A percentile compares a stretch with the other conserved stretches of the same genome.
Conservation (phyloP, 2,888 invertebrate species). For the Euspilapteryx auroguttella region DNA sequence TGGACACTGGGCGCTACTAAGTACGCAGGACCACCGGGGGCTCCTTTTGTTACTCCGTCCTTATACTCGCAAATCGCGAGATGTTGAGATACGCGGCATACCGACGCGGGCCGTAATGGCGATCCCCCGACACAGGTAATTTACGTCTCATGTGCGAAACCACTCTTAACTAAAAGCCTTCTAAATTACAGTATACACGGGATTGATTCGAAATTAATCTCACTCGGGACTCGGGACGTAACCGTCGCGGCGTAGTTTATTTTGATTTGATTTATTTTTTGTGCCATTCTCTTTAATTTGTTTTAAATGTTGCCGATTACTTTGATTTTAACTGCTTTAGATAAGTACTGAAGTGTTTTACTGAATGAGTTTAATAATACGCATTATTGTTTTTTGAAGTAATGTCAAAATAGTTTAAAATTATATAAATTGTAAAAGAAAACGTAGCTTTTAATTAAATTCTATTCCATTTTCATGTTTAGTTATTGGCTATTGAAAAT, state of each 20-base stretch:
- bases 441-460: too few species aligned
- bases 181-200: conserved; percentile 48
- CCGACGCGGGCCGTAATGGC: conserved; percentile 47
- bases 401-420: too few species aligned
- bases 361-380: too few species aligned
- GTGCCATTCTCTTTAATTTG: not conserved
- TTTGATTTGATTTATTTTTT: not conserved
- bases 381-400: too few species aligned
- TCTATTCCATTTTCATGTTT: too few species aligned
- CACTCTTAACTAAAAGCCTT: conserved; percentile 53
- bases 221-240: conserved; percentile 18
- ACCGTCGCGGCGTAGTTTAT: conserved; percentile 10
- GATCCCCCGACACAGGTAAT: conserved; percentile 44
- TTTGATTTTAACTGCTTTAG: too few species aligned
- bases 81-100: conserved; percentile 48
- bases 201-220: conserved; percentile 54
- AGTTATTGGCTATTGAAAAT: too few species aligned
- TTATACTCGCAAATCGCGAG: conserved; percentile 49
- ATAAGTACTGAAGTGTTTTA: too few species aligned
- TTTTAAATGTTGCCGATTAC: too few species aligned
- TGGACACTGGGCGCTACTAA: conserved; percentile 12
- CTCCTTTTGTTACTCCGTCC: conserved; percentile 40
- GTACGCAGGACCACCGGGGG: conserved; percentile 44
- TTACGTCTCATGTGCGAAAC: conserved; percentile 57
- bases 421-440: too few species aligned